Conservation (phyloP, 2,113 vertebrate genomes). For the Paradoxurus hermaphroditus region DNA sequence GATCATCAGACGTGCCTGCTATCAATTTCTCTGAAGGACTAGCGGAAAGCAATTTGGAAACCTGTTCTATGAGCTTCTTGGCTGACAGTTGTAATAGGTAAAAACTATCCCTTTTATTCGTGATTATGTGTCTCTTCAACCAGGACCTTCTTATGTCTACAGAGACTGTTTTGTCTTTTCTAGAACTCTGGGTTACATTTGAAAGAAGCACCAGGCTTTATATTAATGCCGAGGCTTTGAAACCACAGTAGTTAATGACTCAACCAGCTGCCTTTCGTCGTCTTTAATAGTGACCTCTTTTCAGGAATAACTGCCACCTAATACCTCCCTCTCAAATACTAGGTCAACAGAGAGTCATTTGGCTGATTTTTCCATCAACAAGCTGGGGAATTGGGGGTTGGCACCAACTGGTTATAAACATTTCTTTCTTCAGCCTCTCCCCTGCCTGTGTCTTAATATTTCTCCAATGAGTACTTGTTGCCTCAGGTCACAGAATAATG, state of each 20-base stretch:
- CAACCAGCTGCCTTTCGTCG: constrained; percentile 36
- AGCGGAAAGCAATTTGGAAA: background rate
- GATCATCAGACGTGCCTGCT: background rate
- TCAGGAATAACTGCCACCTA: constrained; percentile 61
- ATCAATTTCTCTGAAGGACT: background rate
- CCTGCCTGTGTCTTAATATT: background rate
- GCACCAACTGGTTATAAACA: background rate
- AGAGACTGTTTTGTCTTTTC: constrained; percentile 62
- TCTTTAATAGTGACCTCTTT: constrained; percentile 49
- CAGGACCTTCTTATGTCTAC: background rate
- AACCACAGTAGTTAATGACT: constrained; percentile 63
- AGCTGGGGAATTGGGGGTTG: background rate
- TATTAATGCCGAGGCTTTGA: constrained; percentile 38
- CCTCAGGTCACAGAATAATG: background rate
- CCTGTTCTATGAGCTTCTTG: background rate
- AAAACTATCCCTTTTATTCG: background rate
- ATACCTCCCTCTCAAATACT: constrained; percentile 57
- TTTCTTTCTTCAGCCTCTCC: constrained; percentile 11
- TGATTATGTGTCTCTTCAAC: background rate
- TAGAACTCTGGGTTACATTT: background rate
- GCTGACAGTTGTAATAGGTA: background rate
- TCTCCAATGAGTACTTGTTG: background rate
- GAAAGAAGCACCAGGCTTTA: constrained; percentile 41
- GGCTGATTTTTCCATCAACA: constrained; percentile 66
- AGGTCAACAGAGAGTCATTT: constrained; percentile 62